Conservation (phyloP, 2,888 invertebrate genomes). For the Metalampra italica region DNA sequence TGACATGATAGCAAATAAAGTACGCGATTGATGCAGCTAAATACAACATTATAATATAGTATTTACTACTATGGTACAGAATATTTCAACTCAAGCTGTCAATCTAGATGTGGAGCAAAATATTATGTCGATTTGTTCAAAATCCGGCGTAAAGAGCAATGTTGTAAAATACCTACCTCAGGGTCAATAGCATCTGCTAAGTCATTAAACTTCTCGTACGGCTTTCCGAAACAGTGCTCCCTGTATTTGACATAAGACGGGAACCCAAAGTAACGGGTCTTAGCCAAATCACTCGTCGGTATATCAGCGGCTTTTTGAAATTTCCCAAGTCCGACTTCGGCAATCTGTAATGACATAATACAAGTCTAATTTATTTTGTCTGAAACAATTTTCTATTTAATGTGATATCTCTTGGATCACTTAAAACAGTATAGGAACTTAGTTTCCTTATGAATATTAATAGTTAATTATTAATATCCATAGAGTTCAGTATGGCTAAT, state of each 20-base stretch:
- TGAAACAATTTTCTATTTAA: neutral
- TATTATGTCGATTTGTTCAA: no score
- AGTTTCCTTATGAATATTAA: no score
- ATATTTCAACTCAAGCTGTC: no score
- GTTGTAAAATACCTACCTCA: conserved; percentile 13
- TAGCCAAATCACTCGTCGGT: conserved; percentile 30
- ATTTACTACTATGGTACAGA: no score
- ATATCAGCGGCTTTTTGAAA: conserved; percentile 29
- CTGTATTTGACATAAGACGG: conserved; percentile 91
- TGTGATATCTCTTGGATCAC: no score
- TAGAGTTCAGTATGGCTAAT: no score
- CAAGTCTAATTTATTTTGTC: neutral
- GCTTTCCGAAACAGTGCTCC: conserved; percentile 85
- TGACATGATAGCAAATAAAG: no score
- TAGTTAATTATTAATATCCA: no score
- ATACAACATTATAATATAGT: no score
- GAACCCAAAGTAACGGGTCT: conserved; percentile 85
- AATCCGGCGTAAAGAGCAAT: no score
- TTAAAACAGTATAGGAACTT: neutral
- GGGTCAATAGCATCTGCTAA: conserved; percentile 82
- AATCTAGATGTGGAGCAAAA: no score
- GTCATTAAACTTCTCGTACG: conserved; percentile 82
- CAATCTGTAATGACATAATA: conserved; percentile 19
- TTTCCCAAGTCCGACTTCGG: conserved; percentile 25
- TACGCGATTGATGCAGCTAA: no score